Percentiles rank a stretch among this genome's conserved stretches.
Evolutionary conservation across 2,797 vertebrate genomes (phyloP).

Genomic region (Chaetophractus vellerosus): DNA sequence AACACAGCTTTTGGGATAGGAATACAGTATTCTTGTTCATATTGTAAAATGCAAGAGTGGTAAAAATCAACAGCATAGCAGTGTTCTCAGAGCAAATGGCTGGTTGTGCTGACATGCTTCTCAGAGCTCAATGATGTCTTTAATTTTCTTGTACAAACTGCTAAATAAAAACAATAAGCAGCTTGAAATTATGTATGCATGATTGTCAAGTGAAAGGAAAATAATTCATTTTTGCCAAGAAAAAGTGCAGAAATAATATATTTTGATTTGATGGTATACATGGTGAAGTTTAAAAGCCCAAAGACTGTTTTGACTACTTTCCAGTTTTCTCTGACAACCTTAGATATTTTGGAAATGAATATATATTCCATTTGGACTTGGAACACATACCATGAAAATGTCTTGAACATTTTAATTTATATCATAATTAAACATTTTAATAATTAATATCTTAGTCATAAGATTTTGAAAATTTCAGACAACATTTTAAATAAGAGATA

Average conservation of each 20-base stretch:
- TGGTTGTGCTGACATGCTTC: conserved; percentile 65
- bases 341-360: conserved; percentile 63
- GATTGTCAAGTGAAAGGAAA: conserved; percentile 77
- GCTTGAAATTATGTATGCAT: conserved; percentile 70
- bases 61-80: conserved; percentile 72
- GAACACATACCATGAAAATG: conserved; percentile 47
- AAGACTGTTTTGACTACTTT: conserved; percentile 54
- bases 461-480: not conserved
- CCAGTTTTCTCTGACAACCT: not conserved
- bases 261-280: conserved; percentile 58
- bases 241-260: conserved; percentile 48
- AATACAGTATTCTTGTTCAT: conserved; percentile 64
- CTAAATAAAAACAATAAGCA: conserved; percentile 78
- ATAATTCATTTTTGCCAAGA: conserved; percentile 66
- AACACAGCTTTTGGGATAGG: not conserved
- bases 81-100: conserved; percentile 41
- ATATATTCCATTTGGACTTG: conserved; percentile 67
- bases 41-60: conserved; percentile 39
- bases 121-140: conserved; percentile 63
- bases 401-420: conserved; percentile 66
- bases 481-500: conserved; percentile 25
- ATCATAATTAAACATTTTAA: conserved; percentile 45
- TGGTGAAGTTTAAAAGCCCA: conserved; percentile 62
- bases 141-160: conserved; percentile 68
- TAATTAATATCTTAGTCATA: conserved; percentile 15